Percentiles rank a stretch among this genome's conserved stretches.
Evolutionary conservation across 2,113 vertebrate species (phyloP).

Genomic region (Anarhynchus alexandrinus): DNA sequence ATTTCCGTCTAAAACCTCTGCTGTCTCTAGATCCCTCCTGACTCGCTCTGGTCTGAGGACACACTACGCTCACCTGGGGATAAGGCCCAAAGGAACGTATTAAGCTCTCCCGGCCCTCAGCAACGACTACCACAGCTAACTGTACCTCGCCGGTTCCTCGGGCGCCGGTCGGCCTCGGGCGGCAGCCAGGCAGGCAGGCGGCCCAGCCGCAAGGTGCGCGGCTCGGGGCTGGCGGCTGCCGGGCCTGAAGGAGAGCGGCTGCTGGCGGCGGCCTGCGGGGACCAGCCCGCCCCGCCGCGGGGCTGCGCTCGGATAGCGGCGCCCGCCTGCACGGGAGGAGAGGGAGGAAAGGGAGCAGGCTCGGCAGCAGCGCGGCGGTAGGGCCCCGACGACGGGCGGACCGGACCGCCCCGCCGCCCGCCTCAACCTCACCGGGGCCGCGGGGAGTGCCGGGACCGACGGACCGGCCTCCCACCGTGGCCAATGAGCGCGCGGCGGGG

Average conservation of each 20-base stretch:
- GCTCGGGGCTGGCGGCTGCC: too few species aligned
- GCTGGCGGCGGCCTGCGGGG: background rate
- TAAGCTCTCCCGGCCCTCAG: rapidly evolving
- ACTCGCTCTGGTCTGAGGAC: rapidly evolving
- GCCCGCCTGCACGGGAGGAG: background rate
- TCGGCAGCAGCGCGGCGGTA: too few species aligned
- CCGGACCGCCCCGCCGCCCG: too few species aligned
- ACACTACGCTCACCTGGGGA: rapidly evolving
- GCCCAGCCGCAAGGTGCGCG: too few species aligned
- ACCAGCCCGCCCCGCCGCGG: too few species aligned
- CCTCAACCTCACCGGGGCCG: background rate
- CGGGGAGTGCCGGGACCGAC: background rate
- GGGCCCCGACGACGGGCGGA: too few species aligned
- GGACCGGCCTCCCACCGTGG: background rate
- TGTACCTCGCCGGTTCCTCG: rapidly evolving
- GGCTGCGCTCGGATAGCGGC: background rate
- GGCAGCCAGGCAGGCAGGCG: too few species aligned
- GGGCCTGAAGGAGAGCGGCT: too few species aligned
- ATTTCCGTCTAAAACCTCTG: too few species aligned
- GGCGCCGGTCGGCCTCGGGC: background rate
- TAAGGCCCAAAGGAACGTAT: rapidly evolving
- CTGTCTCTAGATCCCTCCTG: too few species aligned
- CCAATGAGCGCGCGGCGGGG: background rate
- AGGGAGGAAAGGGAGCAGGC: background rate
- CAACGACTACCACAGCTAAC: rapidly evolving